Percentiles rank a stretch among this genome's conserved stretches.
Evolutionary conservation across 2,797 vertebrate species (phyloP).

Genomic region (Gallirallus australis): DNA sequence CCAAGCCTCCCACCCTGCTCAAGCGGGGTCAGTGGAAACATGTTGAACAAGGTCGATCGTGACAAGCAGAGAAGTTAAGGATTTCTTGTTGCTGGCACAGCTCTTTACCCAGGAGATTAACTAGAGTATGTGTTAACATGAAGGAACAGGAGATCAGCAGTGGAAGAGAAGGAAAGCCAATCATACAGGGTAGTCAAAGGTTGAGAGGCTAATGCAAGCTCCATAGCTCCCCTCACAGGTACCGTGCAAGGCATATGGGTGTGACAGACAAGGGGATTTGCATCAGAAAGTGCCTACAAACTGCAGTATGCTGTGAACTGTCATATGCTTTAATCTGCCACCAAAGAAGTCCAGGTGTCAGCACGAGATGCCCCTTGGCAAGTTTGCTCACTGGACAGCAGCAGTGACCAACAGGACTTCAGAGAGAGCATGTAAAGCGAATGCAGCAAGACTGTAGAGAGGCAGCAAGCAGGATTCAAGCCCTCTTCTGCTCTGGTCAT

Average conservation of each 20-base stretch:
- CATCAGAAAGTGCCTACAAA: not conserved
- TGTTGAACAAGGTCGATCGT: not conserved
- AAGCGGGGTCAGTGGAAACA: not conserved
- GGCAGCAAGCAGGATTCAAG: not conserved
- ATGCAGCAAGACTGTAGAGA: not conserved
- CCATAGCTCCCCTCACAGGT: not conserved
- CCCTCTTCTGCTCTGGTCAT: not conserved
- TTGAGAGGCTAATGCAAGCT: not conserved
- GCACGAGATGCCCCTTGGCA: not conserved
- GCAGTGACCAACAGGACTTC: not conserved
- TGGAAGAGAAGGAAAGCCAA: not conserved
- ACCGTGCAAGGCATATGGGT: not conserved
- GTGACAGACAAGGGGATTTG: not conserved
- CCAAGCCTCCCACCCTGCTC: not conserved
- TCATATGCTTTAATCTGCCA: not conserved
- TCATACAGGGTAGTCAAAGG: not conserved
- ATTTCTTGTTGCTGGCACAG: not conserved
- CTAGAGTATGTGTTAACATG: not conserved
- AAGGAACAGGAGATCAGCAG: not conserved
- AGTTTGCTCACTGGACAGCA: not conserved
- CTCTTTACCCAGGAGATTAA: not conserved
- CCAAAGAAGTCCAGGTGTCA: not conserved
- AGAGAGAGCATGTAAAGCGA: not conserved
- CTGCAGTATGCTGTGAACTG: not conserved
- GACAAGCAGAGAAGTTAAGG: not conserved